phyloP scores from a whole-genome alignment of 2,797 vertebrate genomes.

The Setipinna tenuifilis region DNA sequence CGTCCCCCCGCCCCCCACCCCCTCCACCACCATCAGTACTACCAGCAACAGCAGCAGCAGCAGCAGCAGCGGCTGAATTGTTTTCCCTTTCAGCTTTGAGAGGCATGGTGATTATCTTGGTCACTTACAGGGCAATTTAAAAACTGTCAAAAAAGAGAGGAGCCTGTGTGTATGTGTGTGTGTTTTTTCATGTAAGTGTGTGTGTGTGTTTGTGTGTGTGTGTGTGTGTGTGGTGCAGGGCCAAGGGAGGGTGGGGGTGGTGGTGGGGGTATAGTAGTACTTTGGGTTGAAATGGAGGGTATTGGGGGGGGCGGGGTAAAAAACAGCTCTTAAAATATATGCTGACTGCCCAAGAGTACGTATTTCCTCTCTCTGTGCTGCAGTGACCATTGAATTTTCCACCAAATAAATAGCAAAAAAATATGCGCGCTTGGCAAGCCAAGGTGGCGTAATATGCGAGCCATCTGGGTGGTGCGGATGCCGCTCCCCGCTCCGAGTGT shows the following conservation, averaged over 20 bases:
- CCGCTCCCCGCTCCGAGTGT: slow-evolving; percentile 82
- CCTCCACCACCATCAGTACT: background rate
- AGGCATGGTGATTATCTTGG: slow-evolving; percentile 86
- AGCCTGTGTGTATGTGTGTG: slow-evolving; percentile 43
- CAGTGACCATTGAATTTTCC: slow-evolving; percentile 74
- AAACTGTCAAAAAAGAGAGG: slow-evolving; percentile 72
- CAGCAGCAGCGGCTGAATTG: slow-evolving; percentile 22
- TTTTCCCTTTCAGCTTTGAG: slow-evolving; percentile 80
- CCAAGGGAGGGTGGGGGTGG: background rate
- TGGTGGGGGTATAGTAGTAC: background rate
- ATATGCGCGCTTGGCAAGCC: slow-evolving; percentile 75
- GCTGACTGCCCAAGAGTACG: slow-evolving; percentile 78
- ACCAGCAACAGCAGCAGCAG: slow-evolving; percentile 51
- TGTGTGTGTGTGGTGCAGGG: background rate
- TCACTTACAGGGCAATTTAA: slow-evolving; percentile 83
- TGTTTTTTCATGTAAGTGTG: background rate
- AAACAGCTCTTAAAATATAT: slow-evolving; percentile 84
- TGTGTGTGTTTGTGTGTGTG: background rate
- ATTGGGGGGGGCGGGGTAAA: slow-evolving; percentile 48
- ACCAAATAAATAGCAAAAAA: slow-evolving; percentile 51
- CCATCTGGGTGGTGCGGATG: slow-evolving; percentile 86
- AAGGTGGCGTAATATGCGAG: slow-evolving; percentile 77
- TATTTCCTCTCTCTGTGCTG: slow-evolving; percentile 72
- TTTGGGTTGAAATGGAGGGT: background rate
- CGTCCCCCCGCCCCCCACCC: background rate